Percentiles rank a stretch among this genome's conserved stretches.
Conservation (phyloP, 1,140 invertebrate species). For the Microplitis demolitor region DNA sequence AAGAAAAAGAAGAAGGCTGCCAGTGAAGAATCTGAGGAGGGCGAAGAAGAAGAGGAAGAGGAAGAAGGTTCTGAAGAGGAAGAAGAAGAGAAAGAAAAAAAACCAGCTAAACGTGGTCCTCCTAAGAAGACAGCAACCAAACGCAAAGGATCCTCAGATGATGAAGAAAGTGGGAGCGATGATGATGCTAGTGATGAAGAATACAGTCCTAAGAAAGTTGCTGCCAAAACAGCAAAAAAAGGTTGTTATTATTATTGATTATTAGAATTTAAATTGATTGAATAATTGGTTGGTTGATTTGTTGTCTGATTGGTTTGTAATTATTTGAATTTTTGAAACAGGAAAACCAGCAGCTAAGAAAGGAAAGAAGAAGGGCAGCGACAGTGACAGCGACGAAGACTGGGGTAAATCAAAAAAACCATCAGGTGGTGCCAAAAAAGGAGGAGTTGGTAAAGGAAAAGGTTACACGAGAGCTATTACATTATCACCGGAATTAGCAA, state of each 20-base stretch:
- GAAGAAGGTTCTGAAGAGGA: constrained; percentile 64
- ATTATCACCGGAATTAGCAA: constrained; percentile 84
- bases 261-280: neutral
- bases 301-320: too few species aligned
- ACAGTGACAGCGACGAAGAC: constrained; percentile 78
- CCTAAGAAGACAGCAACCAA: constrained; percentile 60
- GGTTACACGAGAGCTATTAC: constrained; percentile 82
- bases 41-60: constrained; percentile 67
- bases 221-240: constrained; percentile 53
- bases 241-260: neutral
- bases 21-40: constrained; percentile 65
- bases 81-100: constrained; percentile 67
- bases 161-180: constrained; percentile 67
- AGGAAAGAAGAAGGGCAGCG: constrained; percentile 75
- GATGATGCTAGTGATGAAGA: constrained; percentile 73
- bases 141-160: constrained; percentile 65
- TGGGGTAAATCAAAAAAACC: constrained; percentile 71
- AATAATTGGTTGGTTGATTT: neutral
- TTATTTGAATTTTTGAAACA: constrained; percentile 1
- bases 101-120: constrained; percentile 65
- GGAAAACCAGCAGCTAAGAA: constrained; percentile 62
- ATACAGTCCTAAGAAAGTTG: constrained; percentile 68
- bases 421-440: constrained; percentile 58
- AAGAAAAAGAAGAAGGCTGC: constrained; percentile 63
- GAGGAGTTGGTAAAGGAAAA: constrained; percentile 63